These are phyloP conservation scores for Drosophila fulvimacula DNA, from an alignment of 2,888 invertebrate genomes.

Conservation along the genomic window DNA sequence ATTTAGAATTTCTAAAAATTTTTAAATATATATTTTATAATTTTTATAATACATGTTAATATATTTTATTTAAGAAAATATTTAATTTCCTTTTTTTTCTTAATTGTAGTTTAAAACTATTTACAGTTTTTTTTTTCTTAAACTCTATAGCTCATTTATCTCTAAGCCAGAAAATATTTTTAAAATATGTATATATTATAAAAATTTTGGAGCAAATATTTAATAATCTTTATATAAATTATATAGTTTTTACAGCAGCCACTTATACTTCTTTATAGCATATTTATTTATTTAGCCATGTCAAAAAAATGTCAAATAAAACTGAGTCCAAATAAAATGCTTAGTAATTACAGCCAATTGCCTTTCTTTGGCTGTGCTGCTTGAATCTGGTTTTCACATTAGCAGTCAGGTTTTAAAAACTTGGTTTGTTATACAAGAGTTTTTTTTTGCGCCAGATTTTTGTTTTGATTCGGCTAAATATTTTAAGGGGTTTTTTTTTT, in stretches of 20 bases:
- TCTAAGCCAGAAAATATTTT: too few relatives aligned
- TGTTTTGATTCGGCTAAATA: not conserved
- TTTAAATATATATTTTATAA: too few relatives aligned
- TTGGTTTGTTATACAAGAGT: constrained; percentile 3
- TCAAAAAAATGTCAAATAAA: not conserved
- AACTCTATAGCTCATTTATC: too few relatives aligned
- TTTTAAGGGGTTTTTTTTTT: not conserved
- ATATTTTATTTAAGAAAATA: too few relatives aligned
- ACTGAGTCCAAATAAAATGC: not conserved
- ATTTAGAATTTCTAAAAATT: not conserved
- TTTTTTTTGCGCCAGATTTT: constrained; percentile 2
- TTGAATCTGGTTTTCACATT: constrained; percentile 6
- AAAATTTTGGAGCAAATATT: too few relatives aligned
- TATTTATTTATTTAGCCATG: not conserved
- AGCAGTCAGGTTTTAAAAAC: not conserved
- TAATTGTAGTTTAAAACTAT: too few relatives aligned
- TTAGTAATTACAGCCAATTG: not conserved
- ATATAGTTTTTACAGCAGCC: not conserved
- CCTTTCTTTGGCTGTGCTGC: constrained; percentile 1
- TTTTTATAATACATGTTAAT: too few relatives aligned
- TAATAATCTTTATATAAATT: not conserved
- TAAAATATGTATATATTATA: too few relatives aligned
- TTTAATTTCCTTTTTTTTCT: too few relatives aligned
- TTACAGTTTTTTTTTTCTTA: too few relatives aligned
- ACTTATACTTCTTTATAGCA: not conserved